These are phyloP conservation scores for Epinephelus malabaricus DNA, from an alignment of 2,797 vertebrate species.

Conservation along the genomic window DNA sequence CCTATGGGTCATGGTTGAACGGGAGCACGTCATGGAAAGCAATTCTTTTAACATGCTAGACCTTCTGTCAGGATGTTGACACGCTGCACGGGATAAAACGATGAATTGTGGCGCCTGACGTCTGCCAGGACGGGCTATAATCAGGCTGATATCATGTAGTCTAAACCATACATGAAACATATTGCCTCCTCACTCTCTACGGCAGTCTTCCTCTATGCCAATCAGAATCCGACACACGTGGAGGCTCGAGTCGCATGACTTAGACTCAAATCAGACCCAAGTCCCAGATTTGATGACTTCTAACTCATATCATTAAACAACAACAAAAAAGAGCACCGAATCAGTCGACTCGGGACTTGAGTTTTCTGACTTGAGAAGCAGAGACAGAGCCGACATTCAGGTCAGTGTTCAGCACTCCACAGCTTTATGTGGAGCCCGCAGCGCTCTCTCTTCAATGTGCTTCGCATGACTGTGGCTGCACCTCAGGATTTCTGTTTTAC, in stretches of 20 bases:
- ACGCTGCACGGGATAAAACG: no score
- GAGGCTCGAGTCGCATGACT: not conserved
- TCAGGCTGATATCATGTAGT: no score
- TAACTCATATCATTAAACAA: not conserved
- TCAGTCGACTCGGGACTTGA: not conserved
- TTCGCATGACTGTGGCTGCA: not conserved
- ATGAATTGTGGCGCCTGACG: no score
- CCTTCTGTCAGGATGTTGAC: no score
- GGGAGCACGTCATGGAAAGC: not conserved
- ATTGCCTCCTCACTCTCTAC: not conserved
- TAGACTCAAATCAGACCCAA: not conserved
- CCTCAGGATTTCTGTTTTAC: not conserved
- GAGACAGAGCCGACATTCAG: conserved; percentile 8
- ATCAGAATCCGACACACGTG: not conserved
- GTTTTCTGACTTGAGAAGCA: conserved; percentile 9
- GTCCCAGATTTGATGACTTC: not conserved
- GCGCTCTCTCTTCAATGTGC: not conserved
- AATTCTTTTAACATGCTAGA: no score
- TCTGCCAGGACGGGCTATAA: no score
- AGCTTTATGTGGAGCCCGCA: not conserved
- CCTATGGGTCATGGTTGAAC: not conserved
- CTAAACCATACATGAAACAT: not conserved
- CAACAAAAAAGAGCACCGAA: not conserved
- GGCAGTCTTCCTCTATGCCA: not conserved
- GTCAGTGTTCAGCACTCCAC: not conserved